phyloP scores from a whole-genome alignment of 35 echinoderm and acorn worm genomes.

The Hemicentrotus pulcherrimus region DNA sequence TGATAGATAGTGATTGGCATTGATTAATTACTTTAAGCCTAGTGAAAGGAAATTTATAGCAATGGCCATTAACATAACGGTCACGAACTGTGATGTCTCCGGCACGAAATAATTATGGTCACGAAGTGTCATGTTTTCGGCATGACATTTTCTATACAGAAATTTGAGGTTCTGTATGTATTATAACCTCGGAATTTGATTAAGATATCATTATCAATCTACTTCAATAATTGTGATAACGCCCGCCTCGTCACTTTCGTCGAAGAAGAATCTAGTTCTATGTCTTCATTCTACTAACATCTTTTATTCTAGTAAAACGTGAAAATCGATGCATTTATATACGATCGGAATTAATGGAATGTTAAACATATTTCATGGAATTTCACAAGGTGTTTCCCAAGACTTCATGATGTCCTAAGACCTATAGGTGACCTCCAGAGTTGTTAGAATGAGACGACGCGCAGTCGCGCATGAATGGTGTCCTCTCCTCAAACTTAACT shows the following conservation, averaged over 20 bases:
- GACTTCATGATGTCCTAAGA: background rate
- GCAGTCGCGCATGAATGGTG: background rate
- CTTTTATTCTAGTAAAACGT: background rate
- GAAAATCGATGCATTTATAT: background rate
- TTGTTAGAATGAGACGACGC: background rate
- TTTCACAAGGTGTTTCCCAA: background rate
- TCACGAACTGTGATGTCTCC: no score
- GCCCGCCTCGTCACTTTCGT: background rate
- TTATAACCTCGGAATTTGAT: no score
- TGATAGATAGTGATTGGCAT: background rate
- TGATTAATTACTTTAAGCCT: background rate
- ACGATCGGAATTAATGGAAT: background rate
- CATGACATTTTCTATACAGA: no score
- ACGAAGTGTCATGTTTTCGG: no score
- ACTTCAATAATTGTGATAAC: background rate
- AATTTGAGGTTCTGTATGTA: no score
- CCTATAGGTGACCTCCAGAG: background rate
- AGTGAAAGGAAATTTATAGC: background rate
- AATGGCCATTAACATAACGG: background rate
- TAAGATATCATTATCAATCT: background rate
- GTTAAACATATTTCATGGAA: background rate
- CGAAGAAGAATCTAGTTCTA: background rate
- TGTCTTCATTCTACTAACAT: background rate
- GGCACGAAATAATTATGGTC: no score
- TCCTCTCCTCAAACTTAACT: background rate